Percentiles rank a stretch among this genome's conserved stretches.
Conservation (phyloP, 2,113 vertebrate species). For the Nycticebus coucang region DNA sequence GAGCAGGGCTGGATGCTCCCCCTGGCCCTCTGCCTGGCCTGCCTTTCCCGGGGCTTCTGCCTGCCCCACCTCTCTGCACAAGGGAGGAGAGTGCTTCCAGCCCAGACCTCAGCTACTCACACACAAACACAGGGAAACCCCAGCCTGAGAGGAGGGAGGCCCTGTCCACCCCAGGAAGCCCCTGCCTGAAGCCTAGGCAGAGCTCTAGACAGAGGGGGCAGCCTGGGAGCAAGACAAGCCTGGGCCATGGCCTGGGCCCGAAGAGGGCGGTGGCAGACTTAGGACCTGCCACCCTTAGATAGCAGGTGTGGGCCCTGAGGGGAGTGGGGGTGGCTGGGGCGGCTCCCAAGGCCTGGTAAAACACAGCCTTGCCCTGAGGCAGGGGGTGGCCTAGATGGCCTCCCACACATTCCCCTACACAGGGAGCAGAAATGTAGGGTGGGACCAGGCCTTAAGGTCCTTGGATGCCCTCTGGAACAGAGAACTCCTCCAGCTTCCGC, state of each 20-base stretch:
- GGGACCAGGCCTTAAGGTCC: not conserved
- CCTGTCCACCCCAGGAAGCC: not conserved
- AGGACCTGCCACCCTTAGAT: not conserved
- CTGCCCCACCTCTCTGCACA: not conserved
- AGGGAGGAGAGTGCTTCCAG: not conserved
- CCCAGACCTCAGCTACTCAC: not conserved
- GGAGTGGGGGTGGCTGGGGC: not conserved
- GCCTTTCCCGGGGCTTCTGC: not conserved
- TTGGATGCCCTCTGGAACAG: not conserved
- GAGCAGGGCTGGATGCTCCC: not conserved
- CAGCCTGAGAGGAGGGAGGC: not conserved
- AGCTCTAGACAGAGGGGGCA: not conserved
- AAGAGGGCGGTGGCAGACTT: not conserved
- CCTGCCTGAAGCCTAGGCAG: not conserved
- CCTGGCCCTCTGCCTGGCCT: not conserved
- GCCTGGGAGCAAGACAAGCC: not conserved
- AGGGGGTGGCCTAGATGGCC: slow-evolving; percentile 65
- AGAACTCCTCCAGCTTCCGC: not conserved
- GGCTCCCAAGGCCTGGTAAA: not conserved
- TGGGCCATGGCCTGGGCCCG: not conserved
- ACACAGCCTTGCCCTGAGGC: slow-evolving; percentile 41
- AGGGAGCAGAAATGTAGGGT: not conserved
- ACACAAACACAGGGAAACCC: not conserved
- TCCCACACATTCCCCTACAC: slow-evolving; percentile 38
- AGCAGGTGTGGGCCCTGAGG: slow-evolving; percentile 52